phyloP scores from a whole-genome alignment of 2,888 invertebrate species.

The Agrochola circellaris region DNA sequence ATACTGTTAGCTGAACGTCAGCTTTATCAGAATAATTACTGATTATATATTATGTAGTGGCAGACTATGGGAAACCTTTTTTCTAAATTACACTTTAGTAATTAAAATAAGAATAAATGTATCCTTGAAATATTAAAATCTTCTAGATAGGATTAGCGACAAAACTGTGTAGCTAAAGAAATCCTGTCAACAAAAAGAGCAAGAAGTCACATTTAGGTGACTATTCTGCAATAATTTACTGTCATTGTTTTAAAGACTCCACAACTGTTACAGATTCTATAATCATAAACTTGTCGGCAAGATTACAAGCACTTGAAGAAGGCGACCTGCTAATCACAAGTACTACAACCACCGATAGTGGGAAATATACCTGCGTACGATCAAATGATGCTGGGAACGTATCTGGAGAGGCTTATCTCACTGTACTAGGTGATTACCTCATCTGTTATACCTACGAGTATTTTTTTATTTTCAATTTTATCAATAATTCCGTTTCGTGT shows the following conservation, averaged over 20 bases:
- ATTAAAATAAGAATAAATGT: not conserved
- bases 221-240: not conserved
- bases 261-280: constrained; percentile 81
- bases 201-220: not conserved
- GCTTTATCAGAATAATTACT: not conserved
- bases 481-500: constrained; percentile 6
- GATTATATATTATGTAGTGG: not conserved
- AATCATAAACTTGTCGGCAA: constrained; percentile 91
- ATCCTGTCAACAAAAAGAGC: not conserved
- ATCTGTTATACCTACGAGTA: constrained; percentile 7
- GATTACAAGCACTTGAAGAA: constrained; percentile 96
- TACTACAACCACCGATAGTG: constrained; percentile 95
- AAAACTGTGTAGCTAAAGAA: not conserved
- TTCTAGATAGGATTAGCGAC: not conserved
- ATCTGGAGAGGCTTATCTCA: constrained; percentile 95
- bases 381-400: constrained; percentile 97
- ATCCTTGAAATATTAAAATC: not conserved
- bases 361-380: constrained; percentile 96
- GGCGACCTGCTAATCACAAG: constrained; percentile 97
- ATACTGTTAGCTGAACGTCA: not conserved
- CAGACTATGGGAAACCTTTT: not conserved
- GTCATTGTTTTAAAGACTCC: not conserved
- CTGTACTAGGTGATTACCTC: constrained; percentile 93
- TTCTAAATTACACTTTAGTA: not conserved
- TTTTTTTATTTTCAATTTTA: constrained; percentile 26